Evolutionary conservation across 1,140 invertebrate species (phyloP), one percentile per base, ranked within the genome.

Genomic region (Prorops nasuta): DNA sequence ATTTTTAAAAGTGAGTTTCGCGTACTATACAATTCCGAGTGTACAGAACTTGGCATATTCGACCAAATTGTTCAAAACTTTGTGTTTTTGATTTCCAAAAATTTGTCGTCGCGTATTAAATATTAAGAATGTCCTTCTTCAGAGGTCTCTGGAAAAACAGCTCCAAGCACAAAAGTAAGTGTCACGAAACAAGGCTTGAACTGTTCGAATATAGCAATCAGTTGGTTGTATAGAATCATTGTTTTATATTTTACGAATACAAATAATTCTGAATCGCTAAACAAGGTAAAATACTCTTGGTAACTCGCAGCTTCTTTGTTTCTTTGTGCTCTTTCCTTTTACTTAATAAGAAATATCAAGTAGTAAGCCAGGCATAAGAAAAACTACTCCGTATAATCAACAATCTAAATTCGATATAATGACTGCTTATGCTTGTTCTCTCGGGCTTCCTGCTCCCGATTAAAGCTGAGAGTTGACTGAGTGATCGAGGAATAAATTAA

Each of bases 121-220:
- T 46, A 32, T 18, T 54, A 3, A 54, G 47, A 7, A 82, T 82
- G 73, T 83, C 83, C 10, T 81, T 86, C 58, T 76, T 86, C 44
- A 80, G 83, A 57, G 81, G 80, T 61, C 80, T 86, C 60, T 85
- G 82, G 83, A 85, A 81, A 58, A 84, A 77, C 60, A 83, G 81
- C 67, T 83, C 83, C 3, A 86, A 84, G 58, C 84, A 86, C 57
- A 83, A 84, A 80, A 86, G 84, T 86, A 68, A 85, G 84, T 84
- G 49, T 20, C 24, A n/a, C n/a, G n/a, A n/a, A n/a, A n/a, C n/a
- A n/a, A n/a, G n/a, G n/a, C n/a, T n/a, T n/a, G n/a, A n/a, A 28
- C 10, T 28, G 10, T 28, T 28, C 24, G 24, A 28, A 28, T 28
- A 28, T 6, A 28, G 4, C 4, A 28, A 28, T 10, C 24, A 28